Evolutionary conservation across 2,797 vertebrate genomes (phyloP).

Genomic region (Spheniscus humboldti): DNA sequence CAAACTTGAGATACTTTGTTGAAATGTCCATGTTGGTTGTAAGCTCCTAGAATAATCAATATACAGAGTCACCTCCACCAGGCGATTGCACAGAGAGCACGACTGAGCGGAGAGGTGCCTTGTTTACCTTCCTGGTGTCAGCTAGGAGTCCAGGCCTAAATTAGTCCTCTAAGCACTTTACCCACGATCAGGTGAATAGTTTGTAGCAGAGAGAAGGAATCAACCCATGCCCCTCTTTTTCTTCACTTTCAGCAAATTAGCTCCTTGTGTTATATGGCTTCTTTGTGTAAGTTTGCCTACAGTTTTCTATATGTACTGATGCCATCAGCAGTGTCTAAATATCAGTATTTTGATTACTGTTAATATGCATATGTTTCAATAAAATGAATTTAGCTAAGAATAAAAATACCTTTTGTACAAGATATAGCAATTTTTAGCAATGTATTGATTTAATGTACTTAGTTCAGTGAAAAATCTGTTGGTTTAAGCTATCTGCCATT

Average conservation of each 20-base stretch:
- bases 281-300: not conserved
- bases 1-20: not conserved
- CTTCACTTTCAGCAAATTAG: not conserved
- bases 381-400: constrained; percentile 66
- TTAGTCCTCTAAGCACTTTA: not conserved
- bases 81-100: rapidly evolving
- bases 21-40: rapidly evolving
- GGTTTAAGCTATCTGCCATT: constrained; percentile 74
- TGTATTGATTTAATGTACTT: constrained; percentile 74
- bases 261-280: not conserved
- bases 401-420: constrained; percentile 66
- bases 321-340: not conserved
- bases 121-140: not conserved
- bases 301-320: not conserved
- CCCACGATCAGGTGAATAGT: not conserved
- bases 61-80: not conserved
- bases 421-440: constrained; percentile 68
- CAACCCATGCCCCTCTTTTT: not conserved
- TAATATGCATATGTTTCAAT: constrained; percentile 43
- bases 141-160: not conserved
- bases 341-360: constrained; percentile 23
- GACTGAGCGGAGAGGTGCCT: not conserved
- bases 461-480: constrained; percentile 72
- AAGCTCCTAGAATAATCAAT: rapidly evolving
- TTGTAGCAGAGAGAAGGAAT: not conserved